Percentiles rank a stretch among this genome's conserved stretches.
phyloP scores from a whole-genome alignment of 2,113 vertebrate species.

The Gopherus flavomarginatus region DNA sequence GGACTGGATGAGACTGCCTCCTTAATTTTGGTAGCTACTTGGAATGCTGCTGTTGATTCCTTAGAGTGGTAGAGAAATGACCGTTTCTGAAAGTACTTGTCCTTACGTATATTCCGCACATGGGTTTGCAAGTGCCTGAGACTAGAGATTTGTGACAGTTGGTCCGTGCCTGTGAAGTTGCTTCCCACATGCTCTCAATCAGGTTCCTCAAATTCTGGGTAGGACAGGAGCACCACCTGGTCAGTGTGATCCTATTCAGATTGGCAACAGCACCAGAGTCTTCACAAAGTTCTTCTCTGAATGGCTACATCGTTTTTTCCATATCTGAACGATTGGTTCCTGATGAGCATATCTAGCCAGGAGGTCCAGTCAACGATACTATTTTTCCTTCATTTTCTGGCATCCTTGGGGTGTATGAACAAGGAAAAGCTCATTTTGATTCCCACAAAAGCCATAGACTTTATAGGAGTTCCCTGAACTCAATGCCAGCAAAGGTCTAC shows the following conservation, averaged over 20 bases:
- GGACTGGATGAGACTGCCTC: neutral
- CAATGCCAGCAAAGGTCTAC: neutral
- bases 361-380: too few relatives aligned
- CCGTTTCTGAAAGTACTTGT: neutral
- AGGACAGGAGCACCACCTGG: neutral
- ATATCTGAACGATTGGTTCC: neutral
- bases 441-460: neutral
- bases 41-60: neutral
- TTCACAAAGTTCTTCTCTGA: neutral
- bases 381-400: neutral
- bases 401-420: neutral
- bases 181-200: neutral
- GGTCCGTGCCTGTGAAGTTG: neutral
- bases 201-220: neutral
- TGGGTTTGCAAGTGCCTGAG: neutral
- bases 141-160: neutral
- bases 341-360: neutral
- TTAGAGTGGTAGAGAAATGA: neutral
- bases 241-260: neutral
- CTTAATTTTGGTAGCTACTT: neutral
- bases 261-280: neutral
- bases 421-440: neutral
- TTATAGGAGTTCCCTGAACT: neutral
- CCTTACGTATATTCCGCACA: neutral
- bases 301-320: neutral